Conservation (phyloP, 64 coral and sea anemone species). For the Pachyseris speciosa region DNA sequence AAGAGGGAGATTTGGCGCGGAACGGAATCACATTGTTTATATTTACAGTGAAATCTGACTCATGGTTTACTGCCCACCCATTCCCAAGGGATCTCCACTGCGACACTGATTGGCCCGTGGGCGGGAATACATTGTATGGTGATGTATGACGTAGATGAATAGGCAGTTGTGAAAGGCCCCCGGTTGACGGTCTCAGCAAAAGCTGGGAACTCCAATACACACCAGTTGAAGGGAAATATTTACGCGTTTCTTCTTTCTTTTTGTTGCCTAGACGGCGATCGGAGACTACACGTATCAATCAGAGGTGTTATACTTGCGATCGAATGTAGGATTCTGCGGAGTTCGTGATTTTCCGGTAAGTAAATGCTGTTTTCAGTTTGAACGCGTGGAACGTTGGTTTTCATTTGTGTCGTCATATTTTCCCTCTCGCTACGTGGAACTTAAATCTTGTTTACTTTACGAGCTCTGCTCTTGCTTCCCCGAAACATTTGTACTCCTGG, state of each 20-base stretch:
- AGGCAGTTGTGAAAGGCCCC: slow-evolving; percentile 52
- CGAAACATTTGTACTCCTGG: neutral
- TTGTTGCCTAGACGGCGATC: slow-evolving; percentile 24
- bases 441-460: neutral
- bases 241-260: neutral
- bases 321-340: slow-evolving; percentile 37
- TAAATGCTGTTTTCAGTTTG: slow-evolving; percentile 34
- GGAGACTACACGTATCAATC: neutral
- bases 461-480: neutral
- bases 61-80: slow-evolving; percentile 41
- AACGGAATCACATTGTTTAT: slow-evolving; percentile 55
- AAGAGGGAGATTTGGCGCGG: slow-evolving; percentile 18
- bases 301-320: slow-evolving; percentile 26
- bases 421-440: slow-evolving; percentile 19
- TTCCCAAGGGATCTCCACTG: slow-evolving; percentile 51
- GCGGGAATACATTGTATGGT: slow-evolving; percentile 25
- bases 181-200: slow-evolving; percentile 36
- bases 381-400: slow-evolving; percentile 39
- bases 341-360: slow-evolving; percentile 32
- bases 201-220: slow-evolving; percentile 53
- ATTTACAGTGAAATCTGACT: slow-evolving; percentile 51
- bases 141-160: slow-evolving; percentile 49
- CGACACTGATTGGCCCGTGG: slow-evolving; percentile 22
- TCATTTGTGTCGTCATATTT: slow-evolving; percentile 41
- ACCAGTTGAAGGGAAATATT: neutral